A percentile compares a stretch with the other conserved stretches of the same genome.
Evolutionary conservation across 64 coral and sea anemone genomes (phyloP).

Genomic region (Dendrophyllia cribrosa): DNA sequence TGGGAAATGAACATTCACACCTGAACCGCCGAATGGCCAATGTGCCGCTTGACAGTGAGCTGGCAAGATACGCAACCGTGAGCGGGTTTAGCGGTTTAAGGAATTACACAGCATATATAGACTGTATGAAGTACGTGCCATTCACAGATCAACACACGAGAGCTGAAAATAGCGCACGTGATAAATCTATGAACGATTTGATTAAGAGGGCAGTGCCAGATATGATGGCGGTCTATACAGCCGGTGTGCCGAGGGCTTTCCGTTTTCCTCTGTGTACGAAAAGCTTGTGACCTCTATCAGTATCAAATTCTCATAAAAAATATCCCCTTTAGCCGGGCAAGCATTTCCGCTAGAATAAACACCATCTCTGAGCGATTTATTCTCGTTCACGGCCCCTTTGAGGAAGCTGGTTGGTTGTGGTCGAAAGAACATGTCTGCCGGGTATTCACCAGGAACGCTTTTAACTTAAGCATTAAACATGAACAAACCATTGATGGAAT

Average conservation of each 20-base stretch:
- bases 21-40: not conserved
- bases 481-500: constrained; percentile 2
- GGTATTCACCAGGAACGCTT: constrained; percentile 6
- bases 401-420: not conserved
- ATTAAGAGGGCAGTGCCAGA: constrained; percentile 39
- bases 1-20: not conserved
- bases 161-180: not conserved
- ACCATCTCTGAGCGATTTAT: not conserved
- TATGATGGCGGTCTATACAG: constrained; percentile 1
- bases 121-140: not conserved
- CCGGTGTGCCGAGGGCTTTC: not conserved
- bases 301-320: not conserved
- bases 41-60: too few species aligned
- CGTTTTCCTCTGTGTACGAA: constrained; percentile 16
- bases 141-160: not conserved
- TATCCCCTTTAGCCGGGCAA: not conserved
- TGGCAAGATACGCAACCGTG: not conserved
- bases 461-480: constrained; percentile 36
- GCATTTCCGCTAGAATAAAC: not conserved
- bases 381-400: not conserved
- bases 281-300: not conserved
- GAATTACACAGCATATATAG: not conserved
- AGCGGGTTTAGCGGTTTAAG: not conserved
- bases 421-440: constrained; percentile 73
- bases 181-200: constrained; percentile 29